Conservation (phyloP, 2,888 invertebrate genomes). For the Diarsia mendica region DNA sequence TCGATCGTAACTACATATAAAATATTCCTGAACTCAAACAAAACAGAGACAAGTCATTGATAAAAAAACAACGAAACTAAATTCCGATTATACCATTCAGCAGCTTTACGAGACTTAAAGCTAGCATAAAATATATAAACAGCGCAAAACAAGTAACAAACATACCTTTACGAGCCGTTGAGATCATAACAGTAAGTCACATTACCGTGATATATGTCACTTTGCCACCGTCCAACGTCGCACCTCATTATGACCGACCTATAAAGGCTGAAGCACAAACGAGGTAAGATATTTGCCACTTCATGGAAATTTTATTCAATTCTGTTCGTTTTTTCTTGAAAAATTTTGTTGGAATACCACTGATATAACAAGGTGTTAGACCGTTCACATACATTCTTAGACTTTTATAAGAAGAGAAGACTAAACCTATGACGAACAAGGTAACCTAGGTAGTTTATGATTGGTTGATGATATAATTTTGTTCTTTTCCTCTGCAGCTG, state of each 20-base stretch:
- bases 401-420: no score
- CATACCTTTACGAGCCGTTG: constrained; percentile 75
- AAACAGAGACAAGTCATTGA: not conserved
- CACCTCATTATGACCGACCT: constrained; percentile 59
- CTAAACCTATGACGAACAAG: no score
- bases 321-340: not conserved
- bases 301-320: constrained; percentile 6
- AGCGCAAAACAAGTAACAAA: constrained; percentile 69
- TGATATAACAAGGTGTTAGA: not conserved
- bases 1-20: no score
- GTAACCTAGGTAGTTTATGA: not conserved
- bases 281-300: constrained; percentile 10
- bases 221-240: constrained; percentile 64
- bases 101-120: constrained; percentile 42
- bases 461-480: not conserved
- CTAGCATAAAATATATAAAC: constrained; percentile 47
- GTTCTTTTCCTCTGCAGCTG: not conserved
- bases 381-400: not conserved
- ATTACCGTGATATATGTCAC: constrained; percentile 80
- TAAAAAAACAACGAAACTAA: constrained; percentile 22
- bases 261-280: constrained; percentile 52
- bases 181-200: constrained; percentile 84
- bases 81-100: constrained; percentile 42
- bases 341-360: not conserved
- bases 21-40: not conserved